phyloP scores from a whole-genome alignment of 1,140 invertebrate genomes.

The Drosophila obscura region DNA sequence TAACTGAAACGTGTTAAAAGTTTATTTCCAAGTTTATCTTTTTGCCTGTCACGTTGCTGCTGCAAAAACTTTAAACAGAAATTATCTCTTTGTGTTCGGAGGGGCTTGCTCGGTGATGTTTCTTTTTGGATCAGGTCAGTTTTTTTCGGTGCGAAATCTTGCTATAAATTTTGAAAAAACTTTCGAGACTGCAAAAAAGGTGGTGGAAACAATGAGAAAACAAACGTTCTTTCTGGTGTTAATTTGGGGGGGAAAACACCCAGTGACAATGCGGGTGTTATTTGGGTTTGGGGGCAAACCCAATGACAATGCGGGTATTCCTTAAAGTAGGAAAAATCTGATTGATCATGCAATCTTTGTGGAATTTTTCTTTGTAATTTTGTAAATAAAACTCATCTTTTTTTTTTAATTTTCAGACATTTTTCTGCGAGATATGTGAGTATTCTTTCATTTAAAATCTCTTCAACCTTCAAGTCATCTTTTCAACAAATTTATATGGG shows the following conservation, averaged over 20 bases:
- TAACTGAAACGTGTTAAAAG: slow-evolving; percentile 59
- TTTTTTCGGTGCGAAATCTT: slow-evolving; percentile 1
- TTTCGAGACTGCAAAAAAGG: slow-evolving; percentile 29
- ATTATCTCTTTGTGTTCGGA: slow-evolving; percentile 60
- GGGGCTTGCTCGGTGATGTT: slow-evolving; percentile 11
- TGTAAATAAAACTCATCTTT: too few relatives aligned
- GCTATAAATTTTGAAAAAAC: slow-evolving; percentile 50
- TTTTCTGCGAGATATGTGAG: too few relatives aligned
- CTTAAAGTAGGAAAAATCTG: too few relatives aligned
- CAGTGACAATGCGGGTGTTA: too few relatives aligned
- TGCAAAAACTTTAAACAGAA: slow-evolving; percentile 47
- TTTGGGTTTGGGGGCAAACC: too few relatives aligned
- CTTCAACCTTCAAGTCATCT: too few relatives aligned
- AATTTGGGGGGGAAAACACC: not conserved
- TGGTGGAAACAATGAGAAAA: not conserved
- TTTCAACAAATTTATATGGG: too few relatives aligned
- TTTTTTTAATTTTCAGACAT: too few relatives aligned
- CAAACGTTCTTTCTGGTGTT: not conserved
- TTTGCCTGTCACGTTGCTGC: slow-evolving; percentile 43
- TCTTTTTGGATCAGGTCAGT: slow-evolving; percentile 41
- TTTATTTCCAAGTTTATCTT: slow-evolving; percentile 42
- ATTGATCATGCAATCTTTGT: too few relatives aligned
- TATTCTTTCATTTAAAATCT: too few relatives aligned
- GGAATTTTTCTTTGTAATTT: too few relatives aligned
- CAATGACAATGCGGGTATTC: too few relatives aligned